Base-by-base conservation (phyloP, 2,888 invertebrate species). In the Dasysyrphus albostriatus region DNA sequence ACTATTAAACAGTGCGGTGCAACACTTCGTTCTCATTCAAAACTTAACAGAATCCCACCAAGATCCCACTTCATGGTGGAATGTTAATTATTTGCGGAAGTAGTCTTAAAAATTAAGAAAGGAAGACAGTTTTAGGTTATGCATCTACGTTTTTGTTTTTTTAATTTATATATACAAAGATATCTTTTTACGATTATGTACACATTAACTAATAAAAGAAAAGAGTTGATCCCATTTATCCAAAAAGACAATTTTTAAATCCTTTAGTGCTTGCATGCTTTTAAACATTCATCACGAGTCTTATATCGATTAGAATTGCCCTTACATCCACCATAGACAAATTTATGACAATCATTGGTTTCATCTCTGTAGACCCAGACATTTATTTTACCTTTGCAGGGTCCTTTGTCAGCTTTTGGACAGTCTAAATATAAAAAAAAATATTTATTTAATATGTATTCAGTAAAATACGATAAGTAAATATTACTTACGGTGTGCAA, bases 291-390 rank as follows among this genome's bases (percentile, higher is more conserved):
- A 24, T 1, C 1, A 14, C 7, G 3, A 14, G 16, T 59, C 3
- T 7, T 14, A 2, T 39, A 39, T 14, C 24, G 12, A 24, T 59
- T 59, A 6, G 12, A 7, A 39, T 59, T 59, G 12, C 59, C 59
- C 3, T 14, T 1, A n/a, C 59, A 59, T 59, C 59, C 59, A 2
- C 59, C 59, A 24, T 39, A 59, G 3, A 6, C 24, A 39, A 59
- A 59, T 24, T 1, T 5, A 59, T 37, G 39, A 12, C 59, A 59
- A 14, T 59, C 39, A 12, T 59, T 59, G 10, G 59, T 59, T 39
- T 59, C 59, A 14, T 59, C 59, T 39, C 9, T 39, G 19, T 59
- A 59, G 0, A 39, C 59, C 59, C 59, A 59, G 1, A 59, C 59
- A 24, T 1, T 5, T 39, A 39, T 12, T 0, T 39, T 39, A 7